These are phyloP conservation scores for Cuniculus paca DNA, from an alignment of 2,797 vertebrate genomes.

Conservation along the genomic window DNA sequence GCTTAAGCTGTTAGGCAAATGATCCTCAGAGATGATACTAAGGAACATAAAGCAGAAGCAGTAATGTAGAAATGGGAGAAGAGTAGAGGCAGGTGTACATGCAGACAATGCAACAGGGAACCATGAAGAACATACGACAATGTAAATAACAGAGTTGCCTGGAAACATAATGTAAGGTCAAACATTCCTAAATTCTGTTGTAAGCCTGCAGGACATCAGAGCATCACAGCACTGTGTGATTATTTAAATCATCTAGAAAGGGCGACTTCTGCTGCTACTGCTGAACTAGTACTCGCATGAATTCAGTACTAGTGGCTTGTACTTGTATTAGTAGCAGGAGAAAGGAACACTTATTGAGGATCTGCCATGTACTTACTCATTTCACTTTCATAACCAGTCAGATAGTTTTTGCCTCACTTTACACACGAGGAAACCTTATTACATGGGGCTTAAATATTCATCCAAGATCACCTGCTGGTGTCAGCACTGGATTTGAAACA, in stretches of 20 bases:
- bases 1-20: neutral
- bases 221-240: neutral
- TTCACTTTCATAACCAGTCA: conserved; percentile 35
- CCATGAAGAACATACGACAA: neutral
- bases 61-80: neutral
- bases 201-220: neutral
- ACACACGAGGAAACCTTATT: neutral
- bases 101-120: neutral
- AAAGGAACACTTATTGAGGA: conserved; percentile 43
- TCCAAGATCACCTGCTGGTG: neutral
- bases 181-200: neutral
- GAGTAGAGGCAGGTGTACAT: neutral
- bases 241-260: neutral
- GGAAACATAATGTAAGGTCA: conserved; percentile 10
- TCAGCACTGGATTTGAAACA: conserved; percentile 41
- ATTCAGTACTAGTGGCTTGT: neutral
- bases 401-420: conserved; percentile 39
- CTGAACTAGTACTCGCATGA: neutral
- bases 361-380: conserved; percentile 31
- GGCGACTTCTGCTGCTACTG: neutral
- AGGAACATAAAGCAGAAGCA: conserved; percentile 33
- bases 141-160: conserved; percentile 27
- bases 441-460: neutral
- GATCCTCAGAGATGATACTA: conserved; percentile 24
- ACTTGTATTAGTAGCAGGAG: conserved; percentile 8